Percentiles rank a stretch among this genome's conserved stretches.
Evolutionary conservation across 2,113 vertebrate genomes (phyloP).

Genomic region (Nansenia antarctica): DNA sequence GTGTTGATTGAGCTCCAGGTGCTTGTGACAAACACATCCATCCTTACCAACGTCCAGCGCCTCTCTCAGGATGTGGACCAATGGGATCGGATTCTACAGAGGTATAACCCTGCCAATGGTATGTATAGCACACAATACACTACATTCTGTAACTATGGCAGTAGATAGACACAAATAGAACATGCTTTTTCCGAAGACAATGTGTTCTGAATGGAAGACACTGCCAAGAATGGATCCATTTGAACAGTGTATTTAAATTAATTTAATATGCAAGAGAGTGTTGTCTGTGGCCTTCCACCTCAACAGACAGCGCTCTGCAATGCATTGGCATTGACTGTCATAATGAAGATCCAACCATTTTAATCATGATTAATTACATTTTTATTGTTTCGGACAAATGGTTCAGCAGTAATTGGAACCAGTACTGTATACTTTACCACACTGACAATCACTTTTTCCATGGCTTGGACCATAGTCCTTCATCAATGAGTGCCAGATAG

Average conservation of each 20-base stretch:
- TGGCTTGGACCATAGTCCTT: slow-evolving; percentile 56
- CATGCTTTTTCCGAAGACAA: too few species aligned
- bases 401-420: slow-evolving; percentile 28
- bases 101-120: slow-evolving; percentile 45
- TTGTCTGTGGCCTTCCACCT: too few species aligned
- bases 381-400: slow-evolving; percentile 26
- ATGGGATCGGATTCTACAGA: slow-evolving; percentile 56
- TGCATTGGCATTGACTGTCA: too few species aligned
- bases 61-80: slow-evolving; percentile 60
- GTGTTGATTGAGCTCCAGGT: slow-evolving; percentile 69
- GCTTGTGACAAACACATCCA: slow-evolving; percentile 52
- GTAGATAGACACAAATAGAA: too few species aligned
- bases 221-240: too few species aligned
- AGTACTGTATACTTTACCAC: slow-evolving; percentile 26
- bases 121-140: too few species aligned
- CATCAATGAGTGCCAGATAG: slow-evolving; percentile 69
- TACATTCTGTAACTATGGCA: too few species aligned
- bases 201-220: too few species aligned
- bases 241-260: too few species aligned
- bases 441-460: slow-evolving; percentile 42
- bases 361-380: slow-evolving; percentile 9
- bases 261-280: too few species aligned
- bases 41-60: slow-evolving; percentile 46
- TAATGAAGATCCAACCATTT: too few species aligned
- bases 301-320: too few species aligned